Base-by-base conservation (phyloP, 1,140 invertebrate genomes). In the Megalonaias nervosa region DNA sequence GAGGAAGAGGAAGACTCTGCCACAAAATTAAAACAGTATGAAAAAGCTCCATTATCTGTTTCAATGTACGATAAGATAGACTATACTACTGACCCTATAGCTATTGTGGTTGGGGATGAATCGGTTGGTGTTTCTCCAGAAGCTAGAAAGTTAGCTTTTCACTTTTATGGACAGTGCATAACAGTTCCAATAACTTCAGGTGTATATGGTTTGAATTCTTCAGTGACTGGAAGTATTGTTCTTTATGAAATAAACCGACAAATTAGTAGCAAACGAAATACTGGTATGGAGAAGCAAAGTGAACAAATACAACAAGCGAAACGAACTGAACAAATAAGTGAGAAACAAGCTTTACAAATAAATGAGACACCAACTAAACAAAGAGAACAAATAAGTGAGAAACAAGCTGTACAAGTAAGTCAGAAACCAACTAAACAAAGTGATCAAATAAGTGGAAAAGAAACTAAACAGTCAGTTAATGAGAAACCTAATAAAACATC, bases 61-160 rank as follows among this genome's bases (percentile, higher is more conserved):
- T 61, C 57, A 26, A 58, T 79, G 12, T 85, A 81, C 68, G 72
- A 74, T 48, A 61, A 82, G 13, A 48, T 84, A 19, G 71, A 83
- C 31, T 95, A 93, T 89, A 82, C 87, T 59, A 88, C 88, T 11
- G 85, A 92, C 65, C 91, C 92, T 76, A 89, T 93, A 21, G 92
- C 94, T 48, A 85, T 98, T 1, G 92, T 98, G 58, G 92, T 98
- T 82, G 96, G 96, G 31, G 96, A 96, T n/a, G 97, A 98, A 91
- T 97, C 95, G 21, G 93, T 95, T 89, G 96, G 97, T 1, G 91
- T 98, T 9, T 96, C 95, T 92, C 81, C 92, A 60, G 92, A 94
- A 72, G 93, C 94, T 15, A 93, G 93, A 80, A 90, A 92, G 82
- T 91, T 95, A 38, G 90, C 93, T 9, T 84, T 90, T 69, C 88